Percentiles rank a stretch among this genome's conserved stretches.
Evolutionary conservation across 2,113 vertebrate species (phyloP).

Genomic region (Xenopus tropicalis): UCB_Xtro_10.0 CM004451.2:36454001-36454500

Average conservation of each 20-base stretch:
- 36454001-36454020: constrained; percentile 74
- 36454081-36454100: constrained; percentile 69
- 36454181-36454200: neutral
- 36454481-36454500: no score
- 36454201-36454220: neutral
- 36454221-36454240: neutral
- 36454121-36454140: neutral
- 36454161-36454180: neutral
- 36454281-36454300: no score
- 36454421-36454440: no score
- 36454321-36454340: no score
- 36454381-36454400: no score
- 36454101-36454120: constrained; percentile 79
- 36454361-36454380: no score
- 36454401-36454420: no score
- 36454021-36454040: constrained; percentile 75
- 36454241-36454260: neutral
- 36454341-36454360: no score
- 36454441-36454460: no score
- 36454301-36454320: no score
- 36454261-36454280: no score
- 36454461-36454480: no score
- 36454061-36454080: constrained; percentile 61
- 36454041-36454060: constrained; percentile 65
- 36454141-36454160: neutral